Conservation (phyloP, 2,113 vertebrate species). For the Actenoides lindsayi region DNA sequence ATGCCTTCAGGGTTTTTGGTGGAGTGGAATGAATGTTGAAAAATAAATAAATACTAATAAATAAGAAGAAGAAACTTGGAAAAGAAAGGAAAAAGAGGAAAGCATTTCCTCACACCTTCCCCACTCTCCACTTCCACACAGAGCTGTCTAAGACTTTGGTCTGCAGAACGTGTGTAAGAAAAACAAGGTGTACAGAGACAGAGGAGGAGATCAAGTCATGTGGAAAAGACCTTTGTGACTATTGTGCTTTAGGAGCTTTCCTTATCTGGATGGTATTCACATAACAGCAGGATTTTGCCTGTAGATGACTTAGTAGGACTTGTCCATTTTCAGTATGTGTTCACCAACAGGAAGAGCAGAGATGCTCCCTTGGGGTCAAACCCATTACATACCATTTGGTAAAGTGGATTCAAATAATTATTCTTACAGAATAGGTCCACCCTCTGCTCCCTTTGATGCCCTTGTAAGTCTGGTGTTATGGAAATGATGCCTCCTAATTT, state of each 20-base stretch:
- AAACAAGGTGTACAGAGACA: not conserved
- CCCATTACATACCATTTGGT: not conserved
- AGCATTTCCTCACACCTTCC: not conserved
- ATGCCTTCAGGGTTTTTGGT: not conserved
- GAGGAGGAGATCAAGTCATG: not conserved
- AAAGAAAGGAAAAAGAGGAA: not conserved
- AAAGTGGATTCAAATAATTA: not conserved
- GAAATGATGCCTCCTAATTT: not conserved
- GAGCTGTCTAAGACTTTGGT: not conserved
- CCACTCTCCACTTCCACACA: not conserved
- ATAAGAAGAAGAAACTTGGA: slow-evolving; percentile 8
- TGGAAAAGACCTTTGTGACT: not conserved
- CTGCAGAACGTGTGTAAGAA: not conserved
- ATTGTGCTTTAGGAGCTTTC: not conserved
- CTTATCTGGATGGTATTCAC: not conserved
- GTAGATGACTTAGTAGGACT: not conserved
- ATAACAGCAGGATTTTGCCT: not conserved
- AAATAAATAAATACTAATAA: slow-evolving; percentile 74
- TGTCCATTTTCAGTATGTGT: not conserved
- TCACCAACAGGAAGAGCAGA: not conserved
- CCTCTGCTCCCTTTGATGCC: not conserved
- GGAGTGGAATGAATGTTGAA: not conserved
- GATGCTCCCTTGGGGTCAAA: not conserved
- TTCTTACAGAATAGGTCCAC: not conserved
- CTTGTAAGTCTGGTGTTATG: not conserved